Conservation (phyloP, 2,888 invertebrate genomes). For the Argyra leucocephala region DNA sequence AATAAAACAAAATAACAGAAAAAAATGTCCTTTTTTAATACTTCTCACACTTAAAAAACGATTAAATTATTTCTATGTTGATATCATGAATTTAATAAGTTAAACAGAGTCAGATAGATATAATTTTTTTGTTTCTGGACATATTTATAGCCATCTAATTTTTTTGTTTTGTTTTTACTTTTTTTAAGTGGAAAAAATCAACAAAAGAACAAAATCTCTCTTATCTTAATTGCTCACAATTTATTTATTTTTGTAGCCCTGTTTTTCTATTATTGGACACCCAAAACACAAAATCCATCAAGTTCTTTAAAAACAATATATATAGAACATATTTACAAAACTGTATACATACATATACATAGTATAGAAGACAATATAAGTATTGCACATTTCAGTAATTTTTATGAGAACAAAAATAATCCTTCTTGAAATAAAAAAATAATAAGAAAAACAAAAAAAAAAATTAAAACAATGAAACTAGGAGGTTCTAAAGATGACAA, state of each 20-base stretch:
- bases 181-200: background rate
- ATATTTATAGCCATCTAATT: background rate
- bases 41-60: slow-evolving; percentile 3
- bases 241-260: background rate
- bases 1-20: background rate
- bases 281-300: background rate
- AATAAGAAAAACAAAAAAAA: background rate
- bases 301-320: background rate
- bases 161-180: background rate
- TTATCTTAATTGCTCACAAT: slow-evolving; percentile 6
- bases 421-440: background rate
- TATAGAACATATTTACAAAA: no score
- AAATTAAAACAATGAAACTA: background rate
- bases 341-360: no score
- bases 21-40: background rate
- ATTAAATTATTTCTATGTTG: background rate
- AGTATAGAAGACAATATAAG: no score
- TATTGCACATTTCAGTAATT: background rate
- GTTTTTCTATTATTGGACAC: background rate
- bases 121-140: background rate
- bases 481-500: background rate
- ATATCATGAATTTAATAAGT: no score
- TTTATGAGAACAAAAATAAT: background rate
- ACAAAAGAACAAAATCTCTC: background rate
- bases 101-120: background rate